Conservation (phyloP, 2,113 vertebrate species). For the Embiotoca jacksoni region DNA sequence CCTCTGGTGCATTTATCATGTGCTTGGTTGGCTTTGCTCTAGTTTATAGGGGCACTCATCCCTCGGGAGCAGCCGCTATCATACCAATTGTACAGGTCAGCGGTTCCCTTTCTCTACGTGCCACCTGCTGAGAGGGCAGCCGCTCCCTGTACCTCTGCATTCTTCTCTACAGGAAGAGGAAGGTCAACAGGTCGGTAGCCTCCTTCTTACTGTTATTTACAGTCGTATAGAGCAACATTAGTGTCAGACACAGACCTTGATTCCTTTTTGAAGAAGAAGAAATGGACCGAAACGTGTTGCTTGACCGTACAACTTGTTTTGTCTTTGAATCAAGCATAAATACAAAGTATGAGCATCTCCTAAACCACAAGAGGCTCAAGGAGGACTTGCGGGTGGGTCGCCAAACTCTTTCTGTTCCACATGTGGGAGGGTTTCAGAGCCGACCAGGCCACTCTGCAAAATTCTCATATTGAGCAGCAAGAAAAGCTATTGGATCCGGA, state of each 20-base stretch:
- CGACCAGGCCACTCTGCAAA: slow-evolving; percentile 33
- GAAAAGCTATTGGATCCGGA: slow-evolving; percentile 36
- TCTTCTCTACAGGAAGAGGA: slow-evolving; percentile 9
- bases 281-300: neutral
- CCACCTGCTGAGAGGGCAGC: slow-evolving; percentile 67
- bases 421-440: neutral
- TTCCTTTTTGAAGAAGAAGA: neutral
- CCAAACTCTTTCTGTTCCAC: slow-evolving; percentile 1
- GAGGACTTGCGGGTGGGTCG: neutral
- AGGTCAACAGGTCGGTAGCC: slow-evolving; percentile 43
- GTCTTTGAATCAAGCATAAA: slow-evolving; percentile 7
- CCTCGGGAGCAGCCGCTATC: slow-evolving; percentile 57
- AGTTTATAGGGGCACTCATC: slow-evolving; percentile 63
- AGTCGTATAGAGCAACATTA: slow-evolving; percentile 19
- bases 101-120: slow-evolving; percentile 52
- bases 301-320: neutral
- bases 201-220: slow-evolving; percentile 31
- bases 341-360: neutral
- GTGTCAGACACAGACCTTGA: neutral
- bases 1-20: slow-evolving; percentile 73
- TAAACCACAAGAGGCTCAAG: neutral
- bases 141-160: slow-evolving; percentile 48
- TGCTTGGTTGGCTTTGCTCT: slow-evolving; percentile 69
- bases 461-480: slow-evolving; percentile 38
- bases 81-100: slow-evolving; percentile 69